A percentile compares a stretch with the other conserved stretches of the same genome.
Evolutionary conservation across 2,888 invertebrate genomes (phyloP).

Genomic region (Euphydryas editha): DNA sequence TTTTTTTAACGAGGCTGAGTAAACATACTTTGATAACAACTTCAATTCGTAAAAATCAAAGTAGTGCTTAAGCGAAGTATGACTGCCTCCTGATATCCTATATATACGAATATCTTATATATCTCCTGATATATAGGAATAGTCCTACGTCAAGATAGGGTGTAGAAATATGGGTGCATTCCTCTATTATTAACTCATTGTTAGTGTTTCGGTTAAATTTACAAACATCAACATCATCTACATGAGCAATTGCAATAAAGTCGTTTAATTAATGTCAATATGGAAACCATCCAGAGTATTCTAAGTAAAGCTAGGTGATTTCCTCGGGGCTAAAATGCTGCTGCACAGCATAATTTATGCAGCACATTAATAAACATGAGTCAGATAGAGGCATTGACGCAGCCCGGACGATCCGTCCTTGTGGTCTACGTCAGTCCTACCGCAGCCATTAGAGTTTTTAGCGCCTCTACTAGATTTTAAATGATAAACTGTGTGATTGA

Average conservation of each 20-base stretch:
- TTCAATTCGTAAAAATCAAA: too few relatives aligned
- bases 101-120: too few relatives aligned
- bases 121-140: too few relatives aligned
- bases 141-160: too few relatives aligned
- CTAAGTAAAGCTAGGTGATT: constrained; percentile 57
- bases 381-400: constrained; percentile 56
- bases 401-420: constrained; percentile 36
- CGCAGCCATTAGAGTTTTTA: constrained; percentile 16
- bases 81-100: too few relatives aligned
- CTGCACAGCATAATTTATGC: constrained; percentile 69
- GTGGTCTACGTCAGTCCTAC: constrained; percentile 28
- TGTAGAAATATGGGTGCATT: too few relatives aligned
- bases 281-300: constrained; percentile 59
- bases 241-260: constrained; percentile 24
- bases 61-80: too few relatives aligned
- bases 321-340: constrained; percentile 57
- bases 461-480: background rate
- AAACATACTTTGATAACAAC: too few relatives aligned
- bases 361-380: constrained; percentile 71
- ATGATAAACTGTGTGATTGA: background rate
- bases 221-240: too few relatives aligned
- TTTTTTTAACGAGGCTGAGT: too few relatives aligned
- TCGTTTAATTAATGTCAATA: constrained; percentile 43
- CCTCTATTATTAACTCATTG: too few relatives aligned
- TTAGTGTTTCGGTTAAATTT: too few relatives aligned